phyloP scores from a whole-genome alignment of 2,113 vertebrate genomes.

The Anguilla japonica region DNA sequence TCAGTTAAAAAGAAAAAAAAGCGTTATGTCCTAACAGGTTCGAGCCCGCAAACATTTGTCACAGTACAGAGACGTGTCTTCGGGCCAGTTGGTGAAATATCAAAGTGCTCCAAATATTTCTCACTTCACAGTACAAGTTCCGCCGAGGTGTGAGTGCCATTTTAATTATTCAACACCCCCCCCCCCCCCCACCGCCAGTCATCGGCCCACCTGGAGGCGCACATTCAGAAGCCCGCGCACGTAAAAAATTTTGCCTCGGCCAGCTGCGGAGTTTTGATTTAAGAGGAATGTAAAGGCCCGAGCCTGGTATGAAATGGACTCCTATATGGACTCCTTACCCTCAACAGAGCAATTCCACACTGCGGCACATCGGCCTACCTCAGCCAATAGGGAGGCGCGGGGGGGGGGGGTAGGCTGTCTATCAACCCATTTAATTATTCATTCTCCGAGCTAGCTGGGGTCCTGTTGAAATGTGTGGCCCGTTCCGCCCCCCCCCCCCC shows the following conservation, averaged over 20 bases:
- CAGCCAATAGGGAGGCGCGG: neutral
- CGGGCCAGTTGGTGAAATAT: neutral
- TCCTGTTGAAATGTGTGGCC: conserved; percentile 36
- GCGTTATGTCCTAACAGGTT: neutral
- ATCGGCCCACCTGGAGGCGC: neutral
- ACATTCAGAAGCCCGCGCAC: neutral
- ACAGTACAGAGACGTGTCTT: neutral
- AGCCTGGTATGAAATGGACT: neutral
- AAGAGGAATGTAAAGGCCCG: neutral
- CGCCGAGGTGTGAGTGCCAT: neutral
- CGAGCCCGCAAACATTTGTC: conserved; percentile 1
- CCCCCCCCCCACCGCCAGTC: neutral
- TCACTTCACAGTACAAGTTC: neutral
- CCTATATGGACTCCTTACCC: neutral
- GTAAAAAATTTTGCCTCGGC: neutral
- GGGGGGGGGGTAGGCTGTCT: conserved; percentile 45
- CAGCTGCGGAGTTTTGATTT: neutral
- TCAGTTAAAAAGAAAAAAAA: neutral
- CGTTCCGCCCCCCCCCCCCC: neutral
- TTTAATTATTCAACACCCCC: neutral
- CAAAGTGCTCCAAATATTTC: neutral
- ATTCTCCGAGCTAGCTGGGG: conserved; percentile 60
- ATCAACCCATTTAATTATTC: conserved; percentile 69
- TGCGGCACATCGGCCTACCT: conserved; percentile 27
- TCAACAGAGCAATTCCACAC: neutral